Conservation (phyloP, 2,113 vertebrate species). For the Pseudorectes ferrugineus region DNA sequence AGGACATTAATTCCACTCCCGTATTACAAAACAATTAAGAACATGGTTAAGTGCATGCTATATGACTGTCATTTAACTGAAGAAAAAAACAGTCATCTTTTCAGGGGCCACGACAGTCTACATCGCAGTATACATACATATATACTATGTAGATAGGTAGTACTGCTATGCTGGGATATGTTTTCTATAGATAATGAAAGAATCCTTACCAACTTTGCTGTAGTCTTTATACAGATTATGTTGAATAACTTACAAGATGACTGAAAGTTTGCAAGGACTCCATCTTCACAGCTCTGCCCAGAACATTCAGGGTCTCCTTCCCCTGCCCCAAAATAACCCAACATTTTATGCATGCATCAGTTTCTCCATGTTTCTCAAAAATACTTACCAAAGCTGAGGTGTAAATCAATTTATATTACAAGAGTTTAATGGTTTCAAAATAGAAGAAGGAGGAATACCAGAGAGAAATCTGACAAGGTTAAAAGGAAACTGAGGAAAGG, state of each 20-base stretch:
- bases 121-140: neutral
- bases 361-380: neutral
- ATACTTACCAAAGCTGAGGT: neutral
- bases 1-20: neutral
- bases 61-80: neutral
- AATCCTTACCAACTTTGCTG: neutral
- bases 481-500: constrained; percentile 1
- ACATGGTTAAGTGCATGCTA: neutral
- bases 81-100: neutral
- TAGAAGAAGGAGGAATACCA: neutral
- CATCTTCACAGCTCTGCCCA: neutral
- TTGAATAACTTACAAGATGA: neutral
- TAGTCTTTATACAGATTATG: neutral
- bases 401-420: neutral
- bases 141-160: neutral
- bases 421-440: constrained; percentile 2
- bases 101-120: neutral
- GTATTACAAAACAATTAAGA: neutral
- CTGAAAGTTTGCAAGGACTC: neutral
- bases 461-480: constrained; percentile 11
- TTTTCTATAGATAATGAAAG: neutral
- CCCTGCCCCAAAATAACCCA: neutral
- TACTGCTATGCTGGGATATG: neutral
- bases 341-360: neutral
- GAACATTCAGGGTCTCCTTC: neutral